A percentile compares a stretch with the other conserved stretches of the same genome.
phyloP scores from a whole-genome alignment of 2,888 invertebrate genomes.

The Himalopsyche tibetana region DNA sequence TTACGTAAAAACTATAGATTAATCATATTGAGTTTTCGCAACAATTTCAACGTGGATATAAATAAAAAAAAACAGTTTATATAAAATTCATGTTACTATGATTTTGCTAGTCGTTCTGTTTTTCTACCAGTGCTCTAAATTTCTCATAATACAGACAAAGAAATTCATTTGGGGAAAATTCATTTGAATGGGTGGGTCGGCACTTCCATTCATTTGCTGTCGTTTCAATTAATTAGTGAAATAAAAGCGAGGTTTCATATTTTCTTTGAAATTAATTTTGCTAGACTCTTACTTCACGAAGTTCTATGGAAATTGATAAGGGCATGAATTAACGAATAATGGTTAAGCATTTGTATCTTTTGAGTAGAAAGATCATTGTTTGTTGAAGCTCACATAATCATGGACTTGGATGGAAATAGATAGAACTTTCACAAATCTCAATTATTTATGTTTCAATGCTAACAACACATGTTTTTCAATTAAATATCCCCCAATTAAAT shows the following conservation, averaged over 20 bases:
- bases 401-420: too few relatives aligned
- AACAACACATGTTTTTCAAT: too few relatives aligned
- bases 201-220: conserved; percentile 51
- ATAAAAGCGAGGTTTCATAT: conserved; percentile 40
- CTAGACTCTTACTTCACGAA: conserved; percentile 14
- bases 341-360: conserved; percentile 42
- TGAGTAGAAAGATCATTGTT: neutral
- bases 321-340: neutral
- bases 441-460: too few relatives aligned
- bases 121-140: neutral
- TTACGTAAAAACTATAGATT: too few relatives aligned
- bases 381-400: neutral
- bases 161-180: conserved; percentile 23
- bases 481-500: too few relatives aligned
- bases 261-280: conserved; percentile 49
- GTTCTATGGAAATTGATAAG: conserved; percentile 46
- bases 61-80: too few relatives aligned
- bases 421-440: too few relatives aligned
- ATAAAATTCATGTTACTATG: too few relatives aligned
- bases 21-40: too few relatives aligned
- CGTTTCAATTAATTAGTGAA: conserved; percentile 61
- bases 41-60: too few relatives aligned
- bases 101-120: neutral
- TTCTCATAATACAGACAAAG: too few relatives aligned
- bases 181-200: conserved; percentile 40